Base-by-base conservation (phyloP, 2,113 vertebrate species). In the Lucifuga dentata region DNA sequence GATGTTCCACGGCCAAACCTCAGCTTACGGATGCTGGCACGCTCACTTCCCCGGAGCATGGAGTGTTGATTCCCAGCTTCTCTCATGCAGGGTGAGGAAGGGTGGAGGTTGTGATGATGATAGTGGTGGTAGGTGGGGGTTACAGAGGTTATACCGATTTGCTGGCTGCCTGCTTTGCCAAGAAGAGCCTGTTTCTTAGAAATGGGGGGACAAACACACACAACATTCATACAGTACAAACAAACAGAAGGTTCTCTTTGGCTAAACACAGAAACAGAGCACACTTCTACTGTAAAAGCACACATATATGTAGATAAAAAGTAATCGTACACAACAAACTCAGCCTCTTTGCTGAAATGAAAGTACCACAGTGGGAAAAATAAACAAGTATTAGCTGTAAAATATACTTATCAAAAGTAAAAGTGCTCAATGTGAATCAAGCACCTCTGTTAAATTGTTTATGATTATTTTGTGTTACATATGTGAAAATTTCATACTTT, bases 151-250 rank as follows among this genome's bases (percentile, higher is more conserved):
- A 64, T 48, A 56, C 38, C 63, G 76, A 79, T 78, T 78, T 75
- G 61, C 39, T 71, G 74, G 72, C 61, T 64, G 68, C 56, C 55
- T 55, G 20, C 45, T 84, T 65, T 75, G 72, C 88, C 81, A 83
- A 84, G 81, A 68, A 85, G 80, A 86, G 78, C 57, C 86, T 79
- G 80, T 84, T 88, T 89, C 84, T 85, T 82, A 73, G 81, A 78
- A 86, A 73, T 73, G 61, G 43, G 61, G 35, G 61, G 58, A 64
- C 65, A 57, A 76, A 64, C 33, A 70, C 52, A 60, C 65, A 53
- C 56, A 81, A 73, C 33, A 60, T 7, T 68, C 29, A 3, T 29
- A 73, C 79, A 74, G 84, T n/a, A 85, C 75, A 78, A 80, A 84
- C 68, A 80, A 55, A 63, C 8, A 11, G 52, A 43, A 24, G 32